Evolutionary conservation across 2,113 vertebrate genomes (phyloP).

Genomic region (Seriola aureovittata): DNA sequence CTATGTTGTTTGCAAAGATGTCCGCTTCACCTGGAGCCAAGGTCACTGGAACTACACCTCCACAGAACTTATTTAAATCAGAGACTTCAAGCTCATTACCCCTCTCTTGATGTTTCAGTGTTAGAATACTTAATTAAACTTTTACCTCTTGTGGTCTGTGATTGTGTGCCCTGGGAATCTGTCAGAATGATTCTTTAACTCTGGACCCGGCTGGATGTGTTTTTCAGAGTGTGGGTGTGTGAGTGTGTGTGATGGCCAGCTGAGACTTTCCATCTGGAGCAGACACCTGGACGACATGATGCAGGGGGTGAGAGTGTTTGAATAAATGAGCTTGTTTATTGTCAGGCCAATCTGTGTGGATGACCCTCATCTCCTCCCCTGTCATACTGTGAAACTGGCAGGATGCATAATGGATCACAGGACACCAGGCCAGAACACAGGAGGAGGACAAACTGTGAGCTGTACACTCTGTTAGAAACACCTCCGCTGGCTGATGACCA

Average conservation of each 20-base stretch:
- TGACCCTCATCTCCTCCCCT: constrained; percentile 30
- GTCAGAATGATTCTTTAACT: background rate
- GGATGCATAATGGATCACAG: constrained; percentile 9
- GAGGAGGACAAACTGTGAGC: constrained; percentile 5
- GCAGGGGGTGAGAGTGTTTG: constrained; percentile 25
- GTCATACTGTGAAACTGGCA: constrained; percentile 16
- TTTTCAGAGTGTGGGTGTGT: background rate
- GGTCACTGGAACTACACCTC: no score
- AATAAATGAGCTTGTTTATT: constrained; percentile 48
- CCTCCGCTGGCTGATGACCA: background rate
- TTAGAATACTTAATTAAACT: no score
- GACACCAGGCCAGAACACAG: constrained; percentile 12
- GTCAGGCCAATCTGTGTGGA: constrained; percentile 43
- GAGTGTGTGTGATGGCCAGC: background rate
- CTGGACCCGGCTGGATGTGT: no score
- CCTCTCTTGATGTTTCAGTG: no score
- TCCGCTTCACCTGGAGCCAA: no score
- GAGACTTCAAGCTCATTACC: no score
- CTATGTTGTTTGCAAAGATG: no score
- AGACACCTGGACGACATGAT: constrained; percentile 38
- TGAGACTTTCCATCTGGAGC: constrained; percentile 46
- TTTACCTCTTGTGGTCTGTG: no score
- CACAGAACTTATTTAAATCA: no score
- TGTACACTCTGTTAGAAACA: background rate
- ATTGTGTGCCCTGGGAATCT: background rate